These are phyloP conservation scores for Anniella stebbinsi DNA, from an alignment of 2,797 vertebrate genomes.

Conservation along the genomic window DNA sequence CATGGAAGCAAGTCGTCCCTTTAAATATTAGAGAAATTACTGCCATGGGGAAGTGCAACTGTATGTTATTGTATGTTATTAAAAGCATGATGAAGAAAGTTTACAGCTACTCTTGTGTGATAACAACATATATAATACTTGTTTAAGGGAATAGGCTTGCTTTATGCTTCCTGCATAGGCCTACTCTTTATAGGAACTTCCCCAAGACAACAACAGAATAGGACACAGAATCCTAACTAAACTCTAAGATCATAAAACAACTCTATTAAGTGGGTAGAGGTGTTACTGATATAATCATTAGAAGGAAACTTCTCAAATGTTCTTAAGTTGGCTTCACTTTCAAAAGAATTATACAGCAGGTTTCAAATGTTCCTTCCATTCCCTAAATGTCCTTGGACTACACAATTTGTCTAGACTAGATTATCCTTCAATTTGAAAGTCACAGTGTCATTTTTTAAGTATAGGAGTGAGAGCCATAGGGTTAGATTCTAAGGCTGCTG, in stretches of 20 bases:
- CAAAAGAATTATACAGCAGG: background rate
- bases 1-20: background rate
- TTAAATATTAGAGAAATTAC: background rate
- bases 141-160: background rate
- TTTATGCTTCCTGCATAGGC: background rate
- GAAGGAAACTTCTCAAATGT: background rate
- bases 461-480: background rate
- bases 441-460: slow-evolving; percentile 10
- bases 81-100: background rate
- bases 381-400: background rate
- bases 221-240: background rate
- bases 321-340: background rate
- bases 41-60: background rate
- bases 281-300: no score
- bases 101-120: background rate
- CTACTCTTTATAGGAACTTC: background rate
- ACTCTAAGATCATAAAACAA: background rate
- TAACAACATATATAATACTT: background rate
- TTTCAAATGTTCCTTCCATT: background rate
- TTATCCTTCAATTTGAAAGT: background rate
- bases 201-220: background rate
- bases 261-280: background rate
- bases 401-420: background rate
- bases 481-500: background rate
- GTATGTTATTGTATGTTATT: background rate